A percentile compares a stretch with the other conserved stretches of the same genome.
phyloP scores from a whole-genome alignment of 2,113 vertebrate species.

The Myanophis thanlyinensis region DNA sequence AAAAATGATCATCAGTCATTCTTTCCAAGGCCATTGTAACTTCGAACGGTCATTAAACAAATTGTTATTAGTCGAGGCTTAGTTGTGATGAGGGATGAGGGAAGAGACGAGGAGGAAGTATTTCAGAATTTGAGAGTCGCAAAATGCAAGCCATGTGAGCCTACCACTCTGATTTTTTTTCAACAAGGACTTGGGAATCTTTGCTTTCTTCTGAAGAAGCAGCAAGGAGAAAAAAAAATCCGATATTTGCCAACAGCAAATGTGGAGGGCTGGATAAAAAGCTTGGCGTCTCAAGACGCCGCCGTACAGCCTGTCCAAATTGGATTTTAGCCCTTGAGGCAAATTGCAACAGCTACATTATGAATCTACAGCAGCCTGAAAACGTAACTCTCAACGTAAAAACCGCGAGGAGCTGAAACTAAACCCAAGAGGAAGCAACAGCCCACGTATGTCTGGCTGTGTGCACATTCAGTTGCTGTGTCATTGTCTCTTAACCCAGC shows the following conservation, averaged over 20 bases:
- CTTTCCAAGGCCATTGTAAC: too few species aligned
- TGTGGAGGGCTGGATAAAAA: not conserved
- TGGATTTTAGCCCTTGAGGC: not conserved
- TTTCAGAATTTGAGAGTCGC: not conserved
- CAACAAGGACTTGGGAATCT: not conserved
- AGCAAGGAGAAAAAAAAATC: accelerated
- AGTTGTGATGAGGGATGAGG: too few species aligned
- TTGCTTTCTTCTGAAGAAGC: not conserved
- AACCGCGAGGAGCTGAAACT: not conserved
- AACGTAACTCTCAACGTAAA: not conserved
- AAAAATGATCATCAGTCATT: too few species aligned
- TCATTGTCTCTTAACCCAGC: not conserved
- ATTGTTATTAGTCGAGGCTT: too few species aligned
- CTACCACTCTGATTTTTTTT: not conserved
- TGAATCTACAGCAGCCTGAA: not conserved
- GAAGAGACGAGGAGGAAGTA: not conserved
- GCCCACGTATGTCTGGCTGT: not conserved
- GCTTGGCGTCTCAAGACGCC: not conserved
- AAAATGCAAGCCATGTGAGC: not conserved
- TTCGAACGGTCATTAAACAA: too few species aligned
- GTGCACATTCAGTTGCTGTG: not conserved
- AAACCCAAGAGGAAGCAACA: not conserved
- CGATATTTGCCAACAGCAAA: not conserved
- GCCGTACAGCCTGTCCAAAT: not conserved
- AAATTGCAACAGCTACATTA: not conserved